Percentiles rank a stretch among this genome's conserved stretches.
These are phyloP conservation scores for Cyclina sinensis DNA, from an alignment of 1,140 invertebrate genomes.

Conservation along the genomic window DNA sequence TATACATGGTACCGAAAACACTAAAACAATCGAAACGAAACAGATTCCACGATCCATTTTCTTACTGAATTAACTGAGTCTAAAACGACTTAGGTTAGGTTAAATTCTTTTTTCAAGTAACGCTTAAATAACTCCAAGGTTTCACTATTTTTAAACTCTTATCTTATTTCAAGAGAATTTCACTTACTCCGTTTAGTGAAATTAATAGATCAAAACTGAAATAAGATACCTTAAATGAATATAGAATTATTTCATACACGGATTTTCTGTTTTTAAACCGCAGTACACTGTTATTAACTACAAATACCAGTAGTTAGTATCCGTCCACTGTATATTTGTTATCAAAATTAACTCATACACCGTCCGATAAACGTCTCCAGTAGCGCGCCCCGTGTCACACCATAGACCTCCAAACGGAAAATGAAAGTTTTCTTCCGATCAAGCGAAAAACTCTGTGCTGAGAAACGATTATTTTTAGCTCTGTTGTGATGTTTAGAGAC, in stretches of 20 bases:
- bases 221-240: not conserved
- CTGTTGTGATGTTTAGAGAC: constrained; percentile 12
- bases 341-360: not conserved
- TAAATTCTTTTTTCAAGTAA: not conserved
- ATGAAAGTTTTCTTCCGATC: not conserved
- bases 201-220: constrained; percentile 1
- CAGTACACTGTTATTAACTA: not conserved
- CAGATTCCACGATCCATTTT: not conserved
- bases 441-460: not conserved
- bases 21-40: not conserved
- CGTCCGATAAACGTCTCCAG: no score
- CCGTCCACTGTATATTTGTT: not conserved
- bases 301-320: not conserved
- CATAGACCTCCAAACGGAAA: constrained; percentile 3
- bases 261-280: not conserved
- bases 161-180: not conserved
- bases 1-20: not conserved
- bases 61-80: not conserved
- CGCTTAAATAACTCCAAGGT: not conserved
- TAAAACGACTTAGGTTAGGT: no score
- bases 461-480: constrained; percentile 20
- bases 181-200: constrained; percentile 23
- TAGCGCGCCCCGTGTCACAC: not conserved
- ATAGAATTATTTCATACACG: constrained; percentile 7
- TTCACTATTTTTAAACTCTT: not conserved